Evolutionary conservation across 2,113 vertebrate species (phyloP).

Genomic region (Aspiorhynchus laticeps): DNA sequence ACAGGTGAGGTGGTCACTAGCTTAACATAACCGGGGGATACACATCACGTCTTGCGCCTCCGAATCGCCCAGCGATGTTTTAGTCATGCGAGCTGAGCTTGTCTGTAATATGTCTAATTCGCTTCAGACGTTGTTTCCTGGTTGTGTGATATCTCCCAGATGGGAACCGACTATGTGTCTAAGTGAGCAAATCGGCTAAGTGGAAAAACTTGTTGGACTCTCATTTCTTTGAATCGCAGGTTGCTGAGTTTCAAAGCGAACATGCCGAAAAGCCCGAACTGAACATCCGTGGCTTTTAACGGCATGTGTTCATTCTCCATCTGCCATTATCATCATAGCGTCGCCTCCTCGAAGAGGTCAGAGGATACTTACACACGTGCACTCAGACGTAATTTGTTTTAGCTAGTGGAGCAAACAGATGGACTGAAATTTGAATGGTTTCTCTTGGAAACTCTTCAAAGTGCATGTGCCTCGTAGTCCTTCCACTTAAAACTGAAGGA

Average conservation of each 20-base stretch:
- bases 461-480: neutral
- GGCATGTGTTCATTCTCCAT: neutral
- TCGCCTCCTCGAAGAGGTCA: constrained; percentile 3
- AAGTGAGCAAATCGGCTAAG: constrained; percentile 24
- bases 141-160: neutral
- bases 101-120: constrained; percentile 51
- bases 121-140: constrained; percentile 14
- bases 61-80: constrained; percentile 12
- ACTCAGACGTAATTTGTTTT: constrained; percentile 5
- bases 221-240: neutral
- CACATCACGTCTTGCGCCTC: neutral
- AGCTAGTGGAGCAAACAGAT: constrained; percentile 8
- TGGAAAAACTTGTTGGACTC: constrained; percentile 35
- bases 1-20: constrained; percentile 40
- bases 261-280: neutral
- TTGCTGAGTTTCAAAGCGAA: neutral
- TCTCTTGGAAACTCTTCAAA: constrained; percentile 5
- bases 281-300: constrained; percentile 1
- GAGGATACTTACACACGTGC: neutral
- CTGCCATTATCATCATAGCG: constrained; percentile 27
- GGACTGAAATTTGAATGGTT: neutral
- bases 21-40: constrained; percentile 2
- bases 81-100: constrained; percentile 35
- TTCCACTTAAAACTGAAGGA: neutral
- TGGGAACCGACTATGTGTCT: constrained; percentile 30